These are phyloP conservation scores for Dryobota labecula DNA, from an alignment of 2,888 invertebrate genomes.

Conservation along the genomic window DNA sequence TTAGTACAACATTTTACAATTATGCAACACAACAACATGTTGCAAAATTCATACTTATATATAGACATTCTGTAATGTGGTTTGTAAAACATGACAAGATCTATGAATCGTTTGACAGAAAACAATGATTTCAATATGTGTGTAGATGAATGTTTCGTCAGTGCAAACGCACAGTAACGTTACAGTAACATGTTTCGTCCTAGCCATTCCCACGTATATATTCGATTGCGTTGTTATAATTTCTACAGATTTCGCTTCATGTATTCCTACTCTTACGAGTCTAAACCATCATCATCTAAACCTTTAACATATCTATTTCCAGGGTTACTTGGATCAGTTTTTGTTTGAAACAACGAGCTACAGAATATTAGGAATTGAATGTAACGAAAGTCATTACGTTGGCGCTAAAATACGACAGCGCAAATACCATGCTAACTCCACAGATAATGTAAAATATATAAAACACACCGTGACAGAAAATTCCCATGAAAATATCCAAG, in stretches of 20 bases:
- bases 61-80: no score
- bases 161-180: no score
- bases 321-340: conserved; percentile 94
- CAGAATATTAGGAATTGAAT: conserved; percentile 93
- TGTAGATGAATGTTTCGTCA: no score
- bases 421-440: conserved; percentile 88
- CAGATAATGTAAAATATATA: conserved; percentile 89
- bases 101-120: no score
- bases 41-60: no score
- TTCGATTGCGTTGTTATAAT: background rate
- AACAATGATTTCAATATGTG: no score
- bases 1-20: no score
- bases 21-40: no score
- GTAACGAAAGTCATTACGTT: conserved; percentile 89
- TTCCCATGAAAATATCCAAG: conserved; percentile 85
- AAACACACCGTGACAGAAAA: conserved; percentile 89
- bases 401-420: conserved; percentile 91
- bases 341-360: conserved; percentile 90
- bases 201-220: background rate
- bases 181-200: background rate
- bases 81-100: no score
- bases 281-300: background rate
- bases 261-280: background rate
- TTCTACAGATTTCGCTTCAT: background rate
- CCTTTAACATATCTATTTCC: conserved; percentile 60